A percentile compares a stretch with the other conserved stretches of the same genome.
Conservation (phyloP, 2,888 invertebrate species). For the Nysson spinosus region DNA sequence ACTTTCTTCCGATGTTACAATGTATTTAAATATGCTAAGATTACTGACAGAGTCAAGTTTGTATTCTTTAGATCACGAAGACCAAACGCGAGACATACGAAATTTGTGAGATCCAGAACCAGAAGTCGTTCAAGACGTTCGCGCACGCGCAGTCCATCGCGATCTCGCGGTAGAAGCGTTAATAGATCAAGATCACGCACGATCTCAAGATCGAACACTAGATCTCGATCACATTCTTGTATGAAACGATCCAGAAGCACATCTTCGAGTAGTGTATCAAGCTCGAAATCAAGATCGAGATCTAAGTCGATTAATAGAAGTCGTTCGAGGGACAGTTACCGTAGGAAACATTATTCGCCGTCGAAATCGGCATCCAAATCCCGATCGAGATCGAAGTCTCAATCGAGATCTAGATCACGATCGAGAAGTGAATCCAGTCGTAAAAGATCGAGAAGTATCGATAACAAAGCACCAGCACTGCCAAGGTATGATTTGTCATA, state of each 20-base stretch:
- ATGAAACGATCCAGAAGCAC: conserved; percentile 64
- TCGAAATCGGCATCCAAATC: conserved; percentile 72
- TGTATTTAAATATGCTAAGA: no score
- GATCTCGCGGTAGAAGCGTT: conserved; percentile 67
- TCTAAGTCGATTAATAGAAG: conserved; percentile 70
- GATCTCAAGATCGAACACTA: conserved; percentile 53
- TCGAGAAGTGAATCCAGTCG: conserved; percentile 69
- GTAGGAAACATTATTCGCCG: conserved; percentile 67
- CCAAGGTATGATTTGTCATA: conserved; percentile 69
- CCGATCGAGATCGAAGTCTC: conserved; percentile 67
- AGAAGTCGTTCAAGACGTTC: conserved; percentile 72
- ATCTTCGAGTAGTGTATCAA: conserved; percentile 70
- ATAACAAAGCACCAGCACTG: conserved; percentile 69
- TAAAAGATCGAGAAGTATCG: conserved; percentile 71
- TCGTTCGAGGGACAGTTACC: conserved; percentile 67
- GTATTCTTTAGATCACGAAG: conserved; percentile 70
- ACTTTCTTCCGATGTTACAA: conserved; percentile 1
- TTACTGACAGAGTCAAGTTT: no score
- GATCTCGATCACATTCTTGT: conserved; percentile 59
- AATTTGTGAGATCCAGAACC: conserved; percentile 68
- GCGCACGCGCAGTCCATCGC: conserved; percentile 71
- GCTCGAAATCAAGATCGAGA: conserved; percentile 64
- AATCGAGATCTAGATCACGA: conserved; percentile 68
- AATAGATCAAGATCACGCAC: conserved; percentile 64
- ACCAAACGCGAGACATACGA: conserved; percentile 70